These are phyloP conservation scores for Colletes collaris DNA, from an alignment of 2,888 invertebrate species.

Conservation along the genomic window DNA sequence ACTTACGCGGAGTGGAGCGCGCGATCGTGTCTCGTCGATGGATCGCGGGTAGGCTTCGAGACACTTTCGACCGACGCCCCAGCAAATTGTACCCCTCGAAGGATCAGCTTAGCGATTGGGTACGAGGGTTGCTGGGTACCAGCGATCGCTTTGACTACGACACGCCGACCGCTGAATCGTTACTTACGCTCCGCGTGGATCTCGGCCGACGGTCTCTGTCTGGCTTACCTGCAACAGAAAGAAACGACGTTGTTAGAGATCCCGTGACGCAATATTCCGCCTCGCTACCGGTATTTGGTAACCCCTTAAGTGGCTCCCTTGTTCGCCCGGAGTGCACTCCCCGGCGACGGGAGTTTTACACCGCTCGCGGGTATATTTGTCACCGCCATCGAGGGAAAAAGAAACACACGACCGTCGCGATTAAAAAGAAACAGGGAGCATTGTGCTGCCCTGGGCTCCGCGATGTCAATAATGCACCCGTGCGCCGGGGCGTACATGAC, in stretches of 20 bases:
- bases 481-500: too few relatives aligned
- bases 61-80: constrained; percentile 25
- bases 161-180: constrained; percentile 12
- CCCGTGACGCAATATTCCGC: background rate
- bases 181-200: constrained; percentile 21
- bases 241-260: background rate
- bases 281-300: background rate
- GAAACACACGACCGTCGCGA: too few relatives aligned
- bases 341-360: too few relatives aligned
- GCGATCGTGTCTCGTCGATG: constrained; percentile 12
- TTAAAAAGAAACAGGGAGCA: too few relatives aligned
- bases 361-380: too few relatives aligned
- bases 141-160: constrained; percentile 34
- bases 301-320: too few relatives aligned
- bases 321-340: too few relatives aligned
- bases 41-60: constrained; percentile 6
- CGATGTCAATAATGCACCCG: too few relatives aligned
- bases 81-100: constrained; percentile 21
- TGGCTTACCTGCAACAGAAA: constrained; percentile 44
- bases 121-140: background rate
- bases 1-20: background rate
- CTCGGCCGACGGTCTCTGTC: background rate
- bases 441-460: too few relatives aligned
- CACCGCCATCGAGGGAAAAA: too few relatives aligned
- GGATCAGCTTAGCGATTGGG: constrained; percentile 11